Conservation (phyloP, 30 jellyfish, hydroid and myxozoan genomes). For the Turritopsis rubra region DNA sequence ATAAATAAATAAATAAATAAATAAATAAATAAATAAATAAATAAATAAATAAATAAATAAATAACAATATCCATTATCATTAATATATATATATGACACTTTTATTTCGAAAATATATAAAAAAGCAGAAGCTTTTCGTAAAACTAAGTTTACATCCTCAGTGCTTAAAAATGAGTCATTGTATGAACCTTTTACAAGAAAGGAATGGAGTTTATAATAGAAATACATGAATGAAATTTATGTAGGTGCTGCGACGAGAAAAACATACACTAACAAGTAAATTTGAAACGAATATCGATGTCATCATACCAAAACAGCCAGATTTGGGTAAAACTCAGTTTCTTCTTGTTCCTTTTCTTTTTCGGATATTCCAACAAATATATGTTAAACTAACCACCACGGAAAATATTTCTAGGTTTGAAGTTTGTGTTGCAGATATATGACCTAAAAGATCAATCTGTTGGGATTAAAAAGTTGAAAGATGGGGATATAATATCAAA, state of each 20-base stretch:
- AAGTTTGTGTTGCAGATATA: background rate
- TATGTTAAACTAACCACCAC: background rate
- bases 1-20: too few species aligned
- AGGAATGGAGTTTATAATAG: too few species aligned
- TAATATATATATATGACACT: too few species aligned
- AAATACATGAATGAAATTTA: background rate
- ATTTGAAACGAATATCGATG: background rate
- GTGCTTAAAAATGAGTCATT: too few species aligned
- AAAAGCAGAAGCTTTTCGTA: too few species aligned
- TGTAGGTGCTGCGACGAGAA: slow-evolving; percentile 13
- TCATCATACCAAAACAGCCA: background rate
- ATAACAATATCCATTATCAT: too few species aligned
- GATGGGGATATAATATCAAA: background rate
- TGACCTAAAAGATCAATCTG: background rate
- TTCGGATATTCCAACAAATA: too few species aligned
- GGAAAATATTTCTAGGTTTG: background rate
- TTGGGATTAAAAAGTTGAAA: background rate
- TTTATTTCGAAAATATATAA: too few species aligned
- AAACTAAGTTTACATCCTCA: too few species aligned
- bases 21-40: too few species aligned
- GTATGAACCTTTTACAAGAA: too few species aligned
- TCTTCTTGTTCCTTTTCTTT: background rate
- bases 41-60: too few species aligned
- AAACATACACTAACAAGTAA: background rate
- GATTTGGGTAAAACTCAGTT: background rate